Evolutionary conservation across 2,113 vertebrate species (phyloP).

Genomic region (Passer domesticus): DNA sequence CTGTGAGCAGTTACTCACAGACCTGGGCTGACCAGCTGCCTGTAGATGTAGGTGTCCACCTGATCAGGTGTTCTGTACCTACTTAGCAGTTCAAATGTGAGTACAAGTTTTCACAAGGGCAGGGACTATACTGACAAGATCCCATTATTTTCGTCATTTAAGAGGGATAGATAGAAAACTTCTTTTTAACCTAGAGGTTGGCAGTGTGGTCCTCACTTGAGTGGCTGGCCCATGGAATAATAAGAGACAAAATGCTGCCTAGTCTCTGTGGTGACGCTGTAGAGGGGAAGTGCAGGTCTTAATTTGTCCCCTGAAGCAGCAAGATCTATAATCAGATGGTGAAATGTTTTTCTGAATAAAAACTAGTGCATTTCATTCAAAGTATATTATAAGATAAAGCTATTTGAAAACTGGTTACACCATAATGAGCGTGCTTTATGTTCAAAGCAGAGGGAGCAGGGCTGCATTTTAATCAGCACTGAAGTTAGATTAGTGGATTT

Average conservation of each 20-base stretch:
- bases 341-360: slow-evolving; percentile 55
- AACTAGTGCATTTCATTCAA: slow-evolving; percentile 32
- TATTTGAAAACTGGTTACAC: not conserved
- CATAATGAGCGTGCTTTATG: slow-evolving; percentile 3
- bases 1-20: not conserved
- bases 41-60: not conserved
- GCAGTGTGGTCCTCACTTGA: not conserved
- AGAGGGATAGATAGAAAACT: not conserved
- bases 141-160: not conserved
- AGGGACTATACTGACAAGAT: not conserved
- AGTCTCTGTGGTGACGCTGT: not conserved
- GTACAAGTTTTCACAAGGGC: not conserved
- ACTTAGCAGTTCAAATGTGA: not conserved
- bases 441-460: not conserved
- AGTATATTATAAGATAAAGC: slow-evolving; percentile 39
- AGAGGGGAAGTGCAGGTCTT: not conserved
- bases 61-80: not conserved
- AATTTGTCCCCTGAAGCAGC: not conserved
- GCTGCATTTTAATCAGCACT: not conserved
- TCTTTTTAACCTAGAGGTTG: not conserved
- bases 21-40: not conserved
- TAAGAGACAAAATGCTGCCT: not conserved
- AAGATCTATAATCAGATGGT: slow-evolving; percentile 54
- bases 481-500: not conserved
- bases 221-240: not conserved